Percentiles rank a stretch among this genome's conserved stretches.
phyloP scores from a whole-genome alignment of 2,797 vertebrate species.

The Halcyon smyrnensis region DNA sequence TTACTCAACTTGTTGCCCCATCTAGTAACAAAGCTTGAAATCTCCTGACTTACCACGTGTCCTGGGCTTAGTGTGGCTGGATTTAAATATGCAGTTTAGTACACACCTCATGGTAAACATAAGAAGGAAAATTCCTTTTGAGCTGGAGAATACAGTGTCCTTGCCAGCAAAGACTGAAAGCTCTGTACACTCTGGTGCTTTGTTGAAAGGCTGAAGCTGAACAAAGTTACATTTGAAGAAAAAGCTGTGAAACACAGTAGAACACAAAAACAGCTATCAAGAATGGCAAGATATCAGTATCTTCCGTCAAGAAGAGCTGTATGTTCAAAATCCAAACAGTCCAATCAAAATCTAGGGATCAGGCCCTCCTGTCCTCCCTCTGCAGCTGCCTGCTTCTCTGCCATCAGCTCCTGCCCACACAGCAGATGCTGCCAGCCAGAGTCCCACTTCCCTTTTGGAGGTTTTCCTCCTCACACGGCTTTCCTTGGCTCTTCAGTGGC shows the following conservation, averaged over 20 bases:
- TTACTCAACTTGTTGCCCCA: background rate
- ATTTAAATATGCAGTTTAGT: background rate
- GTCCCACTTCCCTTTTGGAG: background rate
- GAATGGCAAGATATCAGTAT: background rate
- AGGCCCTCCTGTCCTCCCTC: background rate
- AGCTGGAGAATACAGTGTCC: background rate
- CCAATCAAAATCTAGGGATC: background rate
- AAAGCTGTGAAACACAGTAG: too few relatives aligned
- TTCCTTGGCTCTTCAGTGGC: background rate
- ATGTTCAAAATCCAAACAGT: background rate
- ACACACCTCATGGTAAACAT: background rate
- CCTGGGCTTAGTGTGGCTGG: background rate
- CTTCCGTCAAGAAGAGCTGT: background rate
- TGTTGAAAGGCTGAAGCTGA: too few relatives aligned
- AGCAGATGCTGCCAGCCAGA: background rate
- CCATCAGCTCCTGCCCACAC: background rate
- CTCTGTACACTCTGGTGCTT: background rate
- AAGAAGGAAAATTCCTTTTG: background rate
- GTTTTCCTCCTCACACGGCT: background rate
- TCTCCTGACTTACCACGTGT: background rate
- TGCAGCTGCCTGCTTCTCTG: background rate
- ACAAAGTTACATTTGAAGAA: too few relatives aligned
- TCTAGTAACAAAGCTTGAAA: background rate
- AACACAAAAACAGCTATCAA: background rate
- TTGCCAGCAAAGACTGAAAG: background rate